Evolutionary conservation across 2,888 invertebrate species (phyloP).

Genomic region (Notodonta dromedarius): DNA sequence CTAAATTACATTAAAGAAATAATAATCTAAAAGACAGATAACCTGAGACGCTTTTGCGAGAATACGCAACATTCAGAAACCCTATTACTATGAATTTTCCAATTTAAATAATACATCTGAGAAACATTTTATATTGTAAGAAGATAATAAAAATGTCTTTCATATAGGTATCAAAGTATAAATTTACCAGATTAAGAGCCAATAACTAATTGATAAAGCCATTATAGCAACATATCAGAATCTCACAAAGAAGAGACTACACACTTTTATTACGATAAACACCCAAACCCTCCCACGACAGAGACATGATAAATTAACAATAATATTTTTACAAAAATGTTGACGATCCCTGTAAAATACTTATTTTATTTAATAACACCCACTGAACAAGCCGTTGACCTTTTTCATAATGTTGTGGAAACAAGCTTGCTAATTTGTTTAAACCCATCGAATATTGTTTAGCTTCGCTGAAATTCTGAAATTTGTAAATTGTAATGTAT

Average conservation of each 20-base stretch:
- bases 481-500: slow-evolving; percentile 20
- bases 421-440: slow-evolving; percentile 24
- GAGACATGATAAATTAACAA: not conserved
- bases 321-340: slow-evolving; percentile 12
- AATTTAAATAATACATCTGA: too few relatives aligned
- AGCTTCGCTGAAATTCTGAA: slow-evolving; percentile 19
- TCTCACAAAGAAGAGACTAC: not conserved
- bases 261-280: slow-evolving; percentile 1
- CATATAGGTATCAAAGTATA: not conserved
- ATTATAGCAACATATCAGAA: not conserved
- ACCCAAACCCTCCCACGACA: not conserved
- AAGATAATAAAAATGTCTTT: not conserved
- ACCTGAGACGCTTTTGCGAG: too few relatives aligned
- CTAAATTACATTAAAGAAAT: too few relatives aligned
- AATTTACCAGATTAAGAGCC: not conserved
- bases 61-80: too few relatives aligned
- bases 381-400: slow-evolving; percentile 27
- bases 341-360: slow-evolving; percentile 9
- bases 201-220: not conserved
- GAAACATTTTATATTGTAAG: too few relatives aligned
- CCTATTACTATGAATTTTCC: too few relatives aligned
- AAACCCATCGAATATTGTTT: slow-evolving; percentile 25
- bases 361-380: slow-evolving; percentile 19
- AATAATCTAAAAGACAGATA: too few relatives aligned
- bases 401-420: slow-evolving; percentile 39